Conservation (phyloP, 2,888 invertebrate species). For the Tachystola acroxantha region DNA sequence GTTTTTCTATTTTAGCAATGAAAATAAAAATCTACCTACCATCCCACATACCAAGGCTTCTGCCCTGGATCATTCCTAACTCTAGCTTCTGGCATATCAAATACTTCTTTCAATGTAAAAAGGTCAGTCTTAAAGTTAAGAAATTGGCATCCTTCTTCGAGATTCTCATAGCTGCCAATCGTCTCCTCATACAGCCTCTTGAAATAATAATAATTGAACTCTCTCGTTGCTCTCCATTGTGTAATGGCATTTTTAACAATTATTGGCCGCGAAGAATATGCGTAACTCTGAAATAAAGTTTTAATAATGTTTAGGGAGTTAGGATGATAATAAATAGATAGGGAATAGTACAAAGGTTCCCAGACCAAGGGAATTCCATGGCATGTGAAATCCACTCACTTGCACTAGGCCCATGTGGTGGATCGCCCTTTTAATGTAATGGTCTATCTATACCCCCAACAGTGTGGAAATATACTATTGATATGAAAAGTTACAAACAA, state of each 20-base stretch:
- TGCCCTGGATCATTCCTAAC: slow-evolving; percentile 79
- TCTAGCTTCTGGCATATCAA: slow-evolving; percentile 84
- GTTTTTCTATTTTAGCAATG: too few relatives aligned
- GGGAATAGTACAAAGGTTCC: too few relatives aligned
- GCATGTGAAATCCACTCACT: too few relatives aligned
- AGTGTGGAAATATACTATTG: too few relatives aligned
- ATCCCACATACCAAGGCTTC: slow-evolving; percentile 93
- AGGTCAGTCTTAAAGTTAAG: slow-evolving; percentile 91
- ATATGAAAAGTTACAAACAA: too few relatives aligned
- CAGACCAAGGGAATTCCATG: too few relatives aligned
- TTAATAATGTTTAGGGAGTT: too few relatives aligned
- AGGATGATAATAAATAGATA: too few relatives aligned
- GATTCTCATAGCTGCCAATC: slow-evolving; percentile 84
- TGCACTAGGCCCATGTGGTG: too few relatives aligned
- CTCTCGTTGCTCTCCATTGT: slow-evolving; percentile 86
- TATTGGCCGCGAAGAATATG: slow-evolving; percentile 88
- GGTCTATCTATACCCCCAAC: too few relatives aligned
- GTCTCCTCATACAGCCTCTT: slow-evolving; percentile 82
- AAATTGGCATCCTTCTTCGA: slow-evolving; percentile 91
- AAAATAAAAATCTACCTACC: too few relatives aligned
- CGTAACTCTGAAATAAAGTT: slow-evolving; percentile 66
- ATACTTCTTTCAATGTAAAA: slow-evolving; percentile 85
- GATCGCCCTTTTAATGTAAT: too few relatives aligned
- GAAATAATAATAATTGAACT: slow-evolving; percentile 83
- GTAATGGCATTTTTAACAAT: slow-evolving; percentile 86